Base-by-base conservation (phyloP, 2,113 vertebrate genomes). In the Catagonus wagneri region DNA sequence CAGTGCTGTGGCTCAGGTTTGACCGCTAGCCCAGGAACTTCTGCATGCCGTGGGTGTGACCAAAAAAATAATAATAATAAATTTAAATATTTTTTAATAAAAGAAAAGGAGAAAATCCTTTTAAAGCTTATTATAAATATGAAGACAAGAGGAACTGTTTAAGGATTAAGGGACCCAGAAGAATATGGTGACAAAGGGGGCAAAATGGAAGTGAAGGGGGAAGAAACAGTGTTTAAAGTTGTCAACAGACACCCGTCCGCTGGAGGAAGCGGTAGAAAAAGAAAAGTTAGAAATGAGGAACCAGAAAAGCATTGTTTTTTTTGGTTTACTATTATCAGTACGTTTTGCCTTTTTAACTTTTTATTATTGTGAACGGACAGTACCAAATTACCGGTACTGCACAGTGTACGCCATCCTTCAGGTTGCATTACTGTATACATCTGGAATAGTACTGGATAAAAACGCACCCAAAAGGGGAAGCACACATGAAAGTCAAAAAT, bases 361-460 rank as follows among this genome's bases (percentile, higher is more conserved):
- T 96, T 97, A 90, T 98, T 98, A 89, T 96, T 83, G 56, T 93
- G 88, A 97, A 97, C 97, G 80, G 87, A 96, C 96, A 87, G 89
- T 81, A 50, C 75, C 97, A 96, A 85, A 95, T 81, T 19, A 80
- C 72, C 52, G 88, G 75, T 89, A 97, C 89, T 96, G 66, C 79
- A 79, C 32, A 74, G 61, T 84, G 19, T 97, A 88, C 80, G 90
- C 97, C 98, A 96, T 96, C 92, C 83, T 97, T 92, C 89, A 36
- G 92, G 92, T 94, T 95, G 97, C 97, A 98, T 97, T 98, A 92
- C 94, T 52, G 39, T 95, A 97, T 97, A 97, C 97, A 98, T 98
- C 98, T 98, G 92, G 19, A 90, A 81, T 34, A 56, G 63, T 96
- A 97, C 97, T 95, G 95, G 96, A 97, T 95, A 93, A 96, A 98